A percentile compares a stretch with the other conserved stretches of the same genome.
phyloP scores from a whole-genome alignment of 2,113 vertebrate genomes.

The Poicephalus meyeri region DNA sequence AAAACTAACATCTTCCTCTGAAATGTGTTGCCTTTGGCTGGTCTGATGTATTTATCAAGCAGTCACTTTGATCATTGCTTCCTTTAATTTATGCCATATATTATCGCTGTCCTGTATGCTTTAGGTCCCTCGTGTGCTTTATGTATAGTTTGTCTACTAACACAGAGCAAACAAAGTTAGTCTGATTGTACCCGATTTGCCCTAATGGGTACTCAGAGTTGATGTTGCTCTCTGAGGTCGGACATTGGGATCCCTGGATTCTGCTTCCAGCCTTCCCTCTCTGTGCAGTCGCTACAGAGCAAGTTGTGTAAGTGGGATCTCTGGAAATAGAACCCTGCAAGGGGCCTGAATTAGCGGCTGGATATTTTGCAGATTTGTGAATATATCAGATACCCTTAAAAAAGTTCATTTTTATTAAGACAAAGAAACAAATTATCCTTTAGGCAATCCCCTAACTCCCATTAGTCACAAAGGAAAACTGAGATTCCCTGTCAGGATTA shows the following conservation, averaged over 20 bases:
- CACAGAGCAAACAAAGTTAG: background rate
- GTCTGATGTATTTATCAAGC: background rate
- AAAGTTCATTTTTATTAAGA: background rate
- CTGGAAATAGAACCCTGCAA: background rate
- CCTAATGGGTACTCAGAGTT: background rate
- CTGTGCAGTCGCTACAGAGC: background rate
- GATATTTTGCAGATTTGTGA: background rate
- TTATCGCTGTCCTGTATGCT: background rate
- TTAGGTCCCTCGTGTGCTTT: background rate
- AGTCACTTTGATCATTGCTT: background rate
- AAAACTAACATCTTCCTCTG: background rate
- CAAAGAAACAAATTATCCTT: background rate
- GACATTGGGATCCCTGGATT: background rate
- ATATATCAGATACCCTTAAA: background rate
- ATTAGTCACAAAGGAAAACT: background rate
- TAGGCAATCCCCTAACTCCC: background rate
- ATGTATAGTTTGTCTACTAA: background rate
- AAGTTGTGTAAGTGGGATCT: background rate
- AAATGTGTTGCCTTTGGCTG: background rate
- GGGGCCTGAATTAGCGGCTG: background rate
- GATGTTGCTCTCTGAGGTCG: background rate
- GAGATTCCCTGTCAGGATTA: background rate
- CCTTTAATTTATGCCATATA: background rate
- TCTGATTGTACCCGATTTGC: background rate
- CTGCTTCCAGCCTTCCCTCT: background rate